Evolutionary conservation across 1,140 invertebrate species (phyloP), one percentile per base, ranked within the genome.

Genomic region (Drosophila orosa): DNA sequence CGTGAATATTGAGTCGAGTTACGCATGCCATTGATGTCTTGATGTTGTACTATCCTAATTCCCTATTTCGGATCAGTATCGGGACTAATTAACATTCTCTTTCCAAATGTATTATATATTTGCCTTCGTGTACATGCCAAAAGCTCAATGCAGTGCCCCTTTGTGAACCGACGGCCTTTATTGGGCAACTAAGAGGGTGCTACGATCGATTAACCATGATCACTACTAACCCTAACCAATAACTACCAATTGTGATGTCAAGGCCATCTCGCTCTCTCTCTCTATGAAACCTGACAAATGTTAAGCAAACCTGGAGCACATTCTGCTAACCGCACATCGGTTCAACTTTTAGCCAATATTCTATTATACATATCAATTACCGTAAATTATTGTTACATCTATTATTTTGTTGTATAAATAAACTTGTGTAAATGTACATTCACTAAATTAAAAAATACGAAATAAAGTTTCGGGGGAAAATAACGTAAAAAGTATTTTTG

Each of bases 1-100:
- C 81, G 86, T 90, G 80, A 90, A 90, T 90, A 85, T 90, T 90
- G 85, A 90, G 76, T 89, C 83, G 63, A 91, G 84, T 90, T 91
- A 66, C 72, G 74, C 75, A 86, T 86, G 84, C 82, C 78, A 72
- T 87, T 68, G 68, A 35, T 71, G 63, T 45, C 52, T 80, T 73
- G 61, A 45, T 75, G 81, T 78, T 79, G 63, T 71, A 45, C 22
- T 25, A 47, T 59, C 48, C 57, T 47, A 45, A 39, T 60, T 37
- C 15, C n/a, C n/a, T 37, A 25, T 54, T 47, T 37, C 24, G 40
- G 19, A 22, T 50, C 37, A 24, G 37, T 22, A 24, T 33, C 50
- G 61, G 61, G 33, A 79, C 65, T 83, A 77, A 80, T 63, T 33
- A 62, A 61, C 22, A 48, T 80, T 76, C 25, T 84, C 24, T 79